Percentiles rank a stretch among this genome's conserved stretches.
These are phyloP conservation scores for Falcunculus frontatus DNA, from an alignment of 2,113 vertebrate genomes.

Conservation along the genomic window DNA sequence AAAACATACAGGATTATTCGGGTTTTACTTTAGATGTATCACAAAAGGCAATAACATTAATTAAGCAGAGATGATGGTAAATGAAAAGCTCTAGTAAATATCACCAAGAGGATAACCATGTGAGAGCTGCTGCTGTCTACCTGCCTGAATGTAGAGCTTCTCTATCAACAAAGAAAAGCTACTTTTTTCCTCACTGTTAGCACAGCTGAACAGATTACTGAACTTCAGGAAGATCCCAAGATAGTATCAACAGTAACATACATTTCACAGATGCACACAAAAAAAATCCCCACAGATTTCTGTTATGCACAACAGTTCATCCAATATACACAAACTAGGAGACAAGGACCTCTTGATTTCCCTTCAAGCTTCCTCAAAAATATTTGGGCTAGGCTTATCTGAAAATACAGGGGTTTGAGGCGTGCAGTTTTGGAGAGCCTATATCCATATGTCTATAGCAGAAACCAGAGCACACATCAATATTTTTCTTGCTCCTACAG, in stretches of 20 bases:
- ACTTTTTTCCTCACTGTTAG: neutral
- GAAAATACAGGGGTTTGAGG: neutral
- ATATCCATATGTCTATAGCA: neutral
- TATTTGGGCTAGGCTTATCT: neutral
- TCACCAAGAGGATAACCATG: neutral
- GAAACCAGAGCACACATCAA: neutral
- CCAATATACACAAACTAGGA: neutral
- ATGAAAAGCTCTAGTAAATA: neutral
- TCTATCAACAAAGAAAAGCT: neutral
- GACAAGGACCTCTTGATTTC: neutral
- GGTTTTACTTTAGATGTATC: neutral
- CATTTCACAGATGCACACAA: neutral
- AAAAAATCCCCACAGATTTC: neutral
- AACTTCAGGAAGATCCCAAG: neutral
- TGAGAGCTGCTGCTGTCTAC: neutral
- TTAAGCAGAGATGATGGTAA: neutral
- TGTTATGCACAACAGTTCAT: neutral
- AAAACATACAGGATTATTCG: rapidly evolving
- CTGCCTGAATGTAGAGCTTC: neutral
- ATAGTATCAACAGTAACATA: neutral
- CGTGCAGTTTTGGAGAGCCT: neutral
- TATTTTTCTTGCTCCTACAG: neutral
- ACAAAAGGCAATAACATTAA: neutral
- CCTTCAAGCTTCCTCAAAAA: neutral
- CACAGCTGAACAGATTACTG: neutral